Conservation (phyloP, 2,888 invertebrate genomes). For the Sepioteuthis lessoniana region DNA sequence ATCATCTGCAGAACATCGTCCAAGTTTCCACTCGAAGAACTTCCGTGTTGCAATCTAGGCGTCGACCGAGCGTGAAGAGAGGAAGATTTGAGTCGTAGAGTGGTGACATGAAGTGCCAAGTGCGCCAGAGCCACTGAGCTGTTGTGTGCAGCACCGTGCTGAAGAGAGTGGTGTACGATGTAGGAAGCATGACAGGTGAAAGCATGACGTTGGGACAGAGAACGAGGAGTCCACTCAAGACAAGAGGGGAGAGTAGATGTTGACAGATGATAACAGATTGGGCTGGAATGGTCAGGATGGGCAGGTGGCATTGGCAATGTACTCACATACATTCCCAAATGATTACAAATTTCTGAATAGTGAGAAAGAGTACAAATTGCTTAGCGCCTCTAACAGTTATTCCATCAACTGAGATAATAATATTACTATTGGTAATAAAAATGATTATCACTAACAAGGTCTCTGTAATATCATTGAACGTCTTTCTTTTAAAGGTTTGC, state of each 20-base stretch:
- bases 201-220: not conserved
- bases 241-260: not conserved
- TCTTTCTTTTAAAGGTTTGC: too few relatives aligned
- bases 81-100: not conserved
- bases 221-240: not conserved
- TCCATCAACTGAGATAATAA: not conserved
- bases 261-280: not conserved
- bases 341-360: not conserved
- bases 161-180: not conserved
- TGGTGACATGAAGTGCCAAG: slow-evolving; percentile 33
- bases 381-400: not conserved
- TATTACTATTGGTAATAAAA: too few relatives aligned
- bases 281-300: not conserved
- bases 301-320: not conserved
- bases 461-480: too few relatives aligned
- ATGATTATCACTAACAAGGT: too few relatives aligned
- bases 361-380: not conserved
- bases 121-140: not conserved
- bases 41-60: not conserved
- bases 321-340: not conserved
- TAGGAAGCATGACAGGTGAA: not conserved
- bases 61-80: not conserved
- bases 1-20: slow-evolving; percentile 2
- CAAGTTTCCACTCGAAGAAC: slow-evolving; percentile 5
- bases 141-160: not conserved